phyloP scores from a whole-genome alignment of 2,888 invertebrate genomes.

The Ornithoptera alexandrae region DNA sequence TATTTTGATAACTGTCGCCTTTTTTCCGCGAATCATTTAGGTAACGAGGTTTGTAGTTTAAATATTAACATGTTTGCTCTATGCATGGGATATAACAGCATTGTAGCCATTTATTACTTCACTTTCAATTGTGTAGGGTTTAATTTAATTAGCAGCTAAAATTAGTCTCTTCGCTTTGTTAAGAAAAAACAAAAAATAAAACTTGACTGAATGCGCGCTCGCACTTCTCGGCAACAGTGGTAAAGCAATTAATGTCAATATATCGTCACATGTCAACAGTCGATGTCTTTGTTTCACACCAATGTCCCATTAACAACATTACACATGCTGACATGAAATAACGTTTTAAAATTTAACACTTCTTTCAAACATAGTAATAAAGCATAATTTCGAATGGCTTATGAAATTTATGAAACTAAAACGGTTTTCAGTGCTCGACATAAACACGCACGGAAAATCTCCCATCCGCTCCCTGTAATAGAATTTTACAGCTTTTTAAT shows the following conservation, averaged over 20 bases:
- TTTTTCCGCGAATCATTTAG: neutral
- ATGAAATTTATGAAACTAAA: conserved; percentile 29
- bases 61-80: neutral
- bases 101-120: conserved; percentile 53
- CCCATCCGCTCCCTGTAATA: conserved; percentile 63
- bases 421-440: conserved; percentile 33
- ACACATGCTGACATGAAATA: conserved; percentile 36
- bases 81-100: neutral
- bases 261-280: conserved; percentile 69
- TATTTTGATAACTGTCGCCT: too few relatives aligned
- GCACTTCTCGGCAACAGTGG: conserved; percentile 50
- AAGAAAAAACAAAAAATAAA: conserved; percentile 38
- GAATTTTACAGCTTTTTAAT: conserved; percentile 77
- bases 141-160: conserved; percentile 64
- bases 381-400: conserved; percentile 41
- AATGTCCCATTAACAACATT: conserved; percentile 45
- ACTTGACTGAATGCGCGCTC: conserved; percentile 41
- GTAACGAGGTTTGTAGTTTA: neutral
- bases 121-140: conserved; percentile 52
- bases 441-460: conserved; percentile 40
- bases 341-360: conserved; percentile 37
- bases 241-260: conserved; percentile 74
- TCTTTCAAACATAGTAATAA: conserved; percentile 33
- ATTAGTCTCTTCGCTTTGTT: conserved; percentile 40
- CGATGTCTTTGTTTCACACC: conserved; percentile 60